Base-by-base conservation (phyloP, 2,888 invertebrate species). In the Nemotelus nigrinus region DNA sequence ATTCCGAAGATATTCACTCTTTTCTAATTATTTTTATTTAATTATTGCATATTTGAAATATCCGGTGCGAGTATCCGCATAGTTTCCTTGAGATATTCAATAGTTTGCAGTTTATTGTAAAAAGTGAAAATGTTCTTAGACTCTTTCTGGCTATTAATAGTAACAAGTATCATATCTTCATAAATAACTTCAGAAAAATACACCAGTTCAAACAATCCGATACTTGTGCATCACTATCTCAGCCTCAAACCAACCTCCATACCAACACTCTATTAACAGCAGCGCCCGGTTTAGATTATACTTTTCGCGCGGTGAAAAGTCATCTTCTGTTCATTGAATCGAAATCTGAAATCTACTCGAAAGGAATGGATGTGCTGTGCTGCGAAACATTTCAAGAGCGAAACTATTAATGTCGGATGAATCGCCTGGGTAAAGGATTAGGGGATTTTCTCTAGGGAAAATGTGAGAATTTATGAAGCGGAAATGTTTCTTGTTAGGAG, bases 401-500 rank as follows among this genome's bases (percentile, higher is more conserved):
- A 60, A 60, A 60, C 60, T 60, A 60, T 60, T 60, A 60, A 60
- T 39, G 60, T 39, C 3, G 60, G 25, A 60, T 39, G 41, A 60
- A 39, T 60, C 60, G 39, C 60, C 39, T 60, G 4, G 39, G 60
- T 39, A 41, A 60, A 60, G 60, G 60, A 60, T 60, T 60, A 25
- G 60, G 60, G 45, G 60, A 48, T 58, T 75, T 60, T 70, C 41
- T 58, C 68, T 47, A 47, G 48, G 58, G 55, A 57, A 65, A 72
- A 58, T 78, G 68, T 78, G 67, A 39, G 58, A 78, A 68, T 78
- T 78, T 78, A 78, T 78, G 78, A 68, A 47, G 68, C 76, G 78
- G 78, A 78, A 78, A 76, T 65, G 65, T 50, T 67, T 68, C 68
- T 78, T 75, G 74, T 60, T 60, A 3, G 3, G 3, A 39, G 60